phyloP scores from a whole-genome alignment of 1,140 invertebrate species.

The Ganaspis sp. region DNA sequence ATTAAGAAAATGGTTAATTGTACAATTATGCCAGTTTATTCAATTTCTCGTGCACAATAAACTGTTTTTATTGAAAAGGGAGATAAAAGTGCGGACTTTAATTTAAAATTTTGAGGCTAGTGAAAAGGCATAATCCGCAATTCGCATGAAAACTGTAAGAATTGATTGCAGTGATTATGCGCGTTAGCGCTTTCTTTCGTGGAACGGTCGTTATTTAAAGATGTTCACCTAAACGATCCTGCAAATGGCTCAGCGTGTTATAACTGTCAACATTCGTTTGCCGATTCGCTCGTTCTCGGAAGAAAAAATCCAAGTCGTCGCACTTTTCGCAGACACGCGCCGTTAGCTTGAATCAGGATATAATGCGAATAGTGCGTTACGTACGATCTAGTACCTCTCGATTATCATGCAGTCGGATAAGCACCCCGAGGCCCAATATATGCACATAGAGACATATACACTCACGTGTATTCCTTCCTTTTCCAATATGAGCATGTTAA shows the following conservation, averaged over 20 bases:
- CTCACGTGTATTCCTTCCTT: background rate
- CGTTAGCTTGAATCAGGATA: conserved; percentile 55
- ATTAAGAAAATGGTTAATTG: no score
- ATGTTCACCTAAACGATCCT: conserved; percentile 61
- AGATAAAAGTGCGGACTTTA: no score
- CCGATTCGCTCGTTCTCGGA: conserved; percentile 46
- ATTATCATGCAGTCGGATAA: conserved; percentile 7
- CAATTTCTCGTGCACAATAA: no score
- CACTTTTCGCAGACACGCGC: conserved; percentile 60
- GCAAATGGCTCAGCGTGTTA: conserved; percentile 60
- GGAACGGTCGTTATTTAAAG: conserved; percentile 58
- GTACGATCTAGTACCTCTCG: conserved; percentile 35
- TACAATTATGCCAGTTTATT: no score
- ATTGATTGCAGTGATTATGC: conserved; percentile 61
- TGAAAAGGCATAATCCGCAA: conserved; percentile 9
- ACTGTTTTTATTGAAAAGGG: no score
- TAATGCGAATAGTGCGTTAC: conserved; percentile 51
- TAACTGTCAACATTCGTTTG: conserved; percentile 60
- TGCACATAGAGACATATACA: no score
- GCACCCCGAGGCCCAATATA: background rate
- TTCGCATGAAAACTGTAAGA: conserved; percentile 33
- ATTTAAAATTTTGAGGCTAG: background rate
- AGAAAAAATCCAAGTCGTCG: conserved; percentile 50
- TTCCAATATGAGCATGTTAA: conserved; percentile 8
- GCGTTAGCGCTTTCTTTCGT: conserved; percentile 59